phyloP scores from a whole-genome alignment of 92 coral and sea anemone species.

The Siderastrea radians region DNA sequence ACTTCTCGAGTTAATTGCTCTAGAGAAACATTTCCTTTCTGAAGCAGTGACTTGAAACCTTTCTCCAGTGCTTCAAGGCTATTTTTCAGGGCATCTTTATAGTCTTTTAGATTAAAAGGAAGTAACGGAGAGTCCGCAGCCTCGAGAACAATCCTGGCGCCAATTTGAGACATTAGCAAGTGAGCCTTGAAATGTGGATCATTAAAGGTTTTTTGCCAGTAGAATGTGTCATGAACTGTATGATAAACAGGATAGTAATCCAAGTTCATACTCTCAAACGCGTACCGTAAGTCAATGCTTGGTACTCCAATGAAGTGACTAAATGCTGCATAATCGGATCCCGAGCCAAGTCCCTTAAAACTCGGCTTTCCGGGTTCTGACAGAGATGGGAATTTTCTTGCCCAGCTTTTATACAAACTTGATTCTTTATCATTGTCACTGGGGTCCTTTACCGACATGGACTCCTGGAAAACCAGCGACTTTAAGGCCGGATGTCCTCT shows the following conservation, averaged over 20 bases:
- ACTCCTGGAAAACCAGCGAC: constrained; percentile 52
- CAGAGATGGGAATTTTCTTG: constrained; percentile 47
- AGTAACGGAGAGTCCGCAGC: constrained; percentile 74
- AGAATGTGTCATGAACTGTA: constrained; percentile 89
- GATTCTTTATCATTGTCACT: constrained; percentile 33
- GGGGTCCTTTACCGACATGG: constrained; percentile 66
- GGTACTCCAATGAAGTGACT: constrained; percentile 85
- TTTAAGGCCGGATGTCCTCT: constrained; percentile 74
- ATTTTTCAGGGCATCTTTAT: constrained; percentile 45
- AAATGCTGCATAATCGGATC: constrained; percentile 68
- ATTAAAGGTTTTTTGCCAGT: constrained; percentile 81
- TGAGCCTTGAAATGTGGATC: constrained; percentile 84
- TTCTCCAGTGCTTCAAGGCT: constrained; percentile 40
- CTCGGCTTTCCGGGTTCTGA: constrained; percentile 53
- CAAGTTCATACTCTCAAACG: constrained; percentile 50
- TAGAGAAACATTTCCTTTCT: constrained; percentile 62
- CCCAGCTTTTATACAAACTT: constrained; percentile 81
- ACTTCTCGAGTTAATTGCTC: constrained; percentile 51
- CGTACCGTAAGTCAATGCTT: constrained; percentile 77
- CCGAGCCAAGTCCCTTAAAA: constrained; percentile 64
- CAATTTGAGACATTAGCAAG: constrained; percentile 72
- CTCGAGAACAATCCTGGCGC: constrained; percentile 68
- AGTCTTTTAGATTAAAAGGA: constrained; percentile 72
- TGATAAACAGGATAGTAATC: constrained; percentile 81
- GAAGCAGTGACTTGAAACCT: constrained; percentile 39